Conservation (phyloP, 2,888 invertebrate species). For the Sturmia bella region DNA sequence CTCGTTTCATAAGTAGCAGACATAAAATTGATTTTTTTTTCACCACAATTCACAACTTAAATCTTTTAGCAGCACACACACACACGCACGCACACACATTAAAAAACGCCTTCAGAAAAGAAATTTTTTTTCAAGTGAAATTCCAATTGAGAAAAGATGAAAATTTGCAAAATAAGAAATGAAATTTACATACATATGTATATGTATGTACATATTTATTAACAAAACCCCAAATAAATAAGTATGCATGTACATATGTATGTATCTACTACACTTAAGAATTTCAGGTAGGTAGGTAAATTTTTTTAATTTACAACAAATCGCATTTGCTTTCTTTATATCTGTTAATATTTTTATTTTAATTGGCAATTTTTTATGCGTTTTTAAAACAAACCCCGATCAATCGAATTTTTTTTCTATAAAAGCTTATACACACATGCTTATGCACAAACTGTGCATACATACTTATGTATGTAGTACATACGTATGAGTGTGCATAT, state of each 20-base stretch:
- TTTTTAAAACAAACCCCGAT: neutral
- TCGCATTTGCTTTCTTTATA: constrained; percentile 15
- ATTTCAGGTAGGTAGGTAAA: no score
- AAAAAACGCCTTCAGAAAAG: neutral
- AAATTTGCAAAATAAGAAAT: constrained; percentile 22
- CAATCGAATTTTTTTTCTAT: constrained; percentile 16
- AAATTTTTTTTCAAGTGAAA: constrained; percentile 13
- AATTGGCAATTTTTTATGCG: constrained; percentile 25
- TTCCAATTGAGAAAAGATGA: constrained; percentile 18
- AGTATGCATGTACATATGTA: no score
- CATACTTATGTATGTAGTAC: neutral
- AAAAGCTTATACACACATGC: constrained; percentile 11
- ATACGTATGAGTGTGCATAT: constrained; percentile 5
- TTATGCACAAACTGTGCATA: neutral
- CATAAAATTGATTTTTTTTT: constrained; percentile 59
- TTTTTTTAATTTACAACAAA: constrained; percentile 5
- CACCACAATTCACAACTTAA: constrained; percentile 31
- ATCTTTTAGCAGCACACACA: constrained; percentile 1
- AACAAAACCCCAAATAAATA: no score
- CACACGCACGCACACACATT: neutral
- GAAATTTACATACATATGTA: neutral
- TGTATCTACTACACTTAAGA: no score
- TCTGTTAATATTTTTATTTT: constrained; percentile 5
- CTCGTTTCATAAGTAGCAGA: constrained; percentile 32
- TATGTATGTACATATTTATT: no score